Evolutionary conservation across 2,113 vertebrate genomes (phyloP), one percentile per base, ranked within the genome.

Genomic region (Pao palembangensis): DNA sequence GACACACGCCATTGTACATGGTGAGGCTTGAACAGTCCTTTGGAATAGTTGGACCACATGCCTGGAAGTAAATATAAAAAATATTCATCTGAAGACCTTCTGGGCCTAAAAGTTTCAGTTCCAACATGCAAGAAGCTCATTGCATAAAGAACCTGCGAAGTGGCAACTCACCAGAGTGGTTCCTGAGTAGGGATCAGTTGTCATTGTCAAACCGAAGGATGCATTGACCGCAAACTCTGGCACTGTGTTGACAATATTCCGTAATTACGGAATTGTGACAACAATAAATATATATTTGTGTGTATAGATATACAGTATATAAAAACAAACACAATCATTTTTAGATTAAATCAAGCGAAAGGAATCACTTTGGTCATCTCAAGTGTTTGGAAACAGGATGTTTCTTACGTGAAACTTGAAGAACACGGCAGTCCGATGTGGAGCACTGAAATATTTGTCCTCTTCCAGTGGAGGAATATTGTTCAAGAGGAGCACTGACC

Each of bases 191-290:
- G 57, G 61, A 64, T 88, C 41, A 58, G 3, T 63, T 31, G 56
- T 51, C 89, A 92, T 80, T 8, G 85, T 73, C 49, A 92, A 78
- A 47, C 91, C 91, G 47, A 92, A 86, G 8, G 89, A 91, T 83
- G 86, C 84, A 70, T 90, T 90, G 55, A 87, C 60, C 20, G 79
- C 87, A 75, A 71, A 76, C 0, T 0, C 1, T 41, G 87, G 83
- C 11, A 67, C 88, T 92, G 75, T 8, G 25, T 46, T 10, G 12
- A 70, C 58, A 70, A 57, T 6, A 67, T 38, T 31, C 1, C 17
- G 38, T 18, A 48, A 19, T 50, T 20, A 53, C 18, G 18, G 12
- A n/a, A 47, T n/a, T 7, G 44, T 16, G 44, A n/a, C 44, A 16
- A n/a, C 15, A n/a, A 47, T 5, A n/a, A 5, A 44, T 44, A 3